Evolutionary conservation across 2,888 invertebrate genomes (phyloP), one percentile per base, ranked within the genome.

Genomic region (Zootermopsis nevadensis): DNA sequence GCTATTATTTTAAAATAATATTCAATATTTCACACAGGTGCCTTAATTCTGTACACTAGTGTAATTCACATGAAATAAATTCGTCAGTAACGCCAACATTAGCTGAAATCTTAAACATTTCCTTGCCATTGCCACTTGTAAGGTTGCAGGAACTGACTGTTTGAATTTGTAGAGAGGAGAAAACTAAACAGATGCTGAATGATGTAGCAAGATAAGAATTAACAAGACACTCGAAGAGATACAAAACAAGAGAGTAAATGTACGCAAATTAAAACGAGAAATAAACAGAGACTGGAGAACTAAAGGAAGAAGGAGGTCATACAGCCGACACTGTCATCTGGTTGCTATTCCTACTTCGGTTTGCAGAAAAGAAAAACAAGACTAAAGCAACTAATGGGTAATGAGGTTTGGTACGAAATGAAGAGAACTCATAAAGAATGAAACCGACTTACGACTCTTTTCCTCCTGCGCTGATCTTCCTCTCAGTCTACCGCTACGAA

Each of bases 391-490:
- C 8, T 27, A 27, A 60, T 60, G 27, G 60, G n/a, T n/a, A 27
- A 60, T 27, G 60, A 60, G 60, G n/a, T 60, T 60, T 60, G n/a
- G 60, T 27, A 60, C n/a, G 12, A 27, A 60, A 60, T n/a, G 60
- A 60, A 60, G 60, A 60, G 27, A n/a, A n/a, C 60, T n/a, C 60
- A 60, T 60, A 60, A 60, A 60, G 60, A 60, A 60, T n/a, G n/a
- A 60, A 60, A 60, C 60, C 60, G 60, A 60, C 60, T 60, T 60
- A n/a, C 27, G 2, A 6, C 1, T 27, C 60, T 2, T n/a, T 60
- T n/a, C 1, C 60, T 27, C n/a, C 27, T n/a, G n/a, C n/a, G n/a
- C 60, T 2, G n/a, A n/a, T n/a, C n/a, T n/a, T n/a, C 60, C 27
- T 8, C 27, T 60, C 60, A 60, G 27, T 12, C 69, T 31, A 33